Evolutionary conservation across 2,797 vertebrate species (phyloP).

Genomic region (Coluber constrictor): DNA sequence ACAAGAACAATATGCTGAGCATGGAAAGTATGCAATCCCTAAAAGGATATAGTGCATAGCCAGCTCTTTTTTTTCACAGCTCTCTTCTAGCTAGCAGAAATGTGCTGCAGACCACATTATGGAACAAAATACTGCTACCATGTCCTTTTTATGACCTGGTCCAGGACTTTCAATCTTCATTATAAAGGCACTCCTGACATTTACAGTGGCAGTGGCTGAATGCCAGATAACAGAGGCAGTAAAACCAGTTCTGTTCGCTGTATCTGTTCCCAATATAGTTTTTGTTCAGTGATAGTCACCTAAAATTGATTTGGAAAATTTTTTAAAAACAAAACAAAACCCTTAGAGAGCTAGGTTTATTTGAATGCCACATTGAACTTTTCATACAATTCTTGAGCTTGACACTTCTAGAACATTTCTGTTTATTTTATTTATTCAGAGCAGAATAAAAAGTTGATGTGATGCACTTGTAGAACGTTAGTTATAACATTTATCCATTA

Average conservation of each 20-base stretch:
- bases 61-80: not conserved
- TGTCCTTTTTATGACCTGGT: slow-evolving; percentile 17
- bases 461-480: not conserved
- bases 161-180: slow-evolving; percentile 10
- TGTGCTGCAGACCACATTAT: not conserved
- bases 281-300: not conserved
- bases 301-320: too few relatives aligned
- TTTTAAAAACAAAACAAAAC: not conserved
- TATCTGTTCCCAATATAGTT: not conserved
- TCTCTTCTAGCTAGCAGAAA: not conserved
- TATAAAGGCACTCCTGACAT: slow-evolving; percentile 6
- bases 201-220: not conserved
- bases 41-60: not conserved
- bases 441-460: not conserved
- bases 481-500: not conserved
- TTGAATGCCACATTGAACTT: not conserved
- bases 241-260: not conserved
- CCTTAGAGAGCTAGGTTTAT: not conserved
- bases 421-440: not conserved
- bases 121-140: not conserved
- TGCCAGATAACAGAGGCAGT: not conserved
- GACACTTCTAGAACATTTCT: not conserved
- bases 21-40: not conserved
- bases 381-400: not conserved
- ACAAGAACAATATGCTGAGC: not conserved